Evolutionary conservation across 1,140 invertebrate genomes (phyloP).

Genomic region (Amyelois transitella): DNA sequence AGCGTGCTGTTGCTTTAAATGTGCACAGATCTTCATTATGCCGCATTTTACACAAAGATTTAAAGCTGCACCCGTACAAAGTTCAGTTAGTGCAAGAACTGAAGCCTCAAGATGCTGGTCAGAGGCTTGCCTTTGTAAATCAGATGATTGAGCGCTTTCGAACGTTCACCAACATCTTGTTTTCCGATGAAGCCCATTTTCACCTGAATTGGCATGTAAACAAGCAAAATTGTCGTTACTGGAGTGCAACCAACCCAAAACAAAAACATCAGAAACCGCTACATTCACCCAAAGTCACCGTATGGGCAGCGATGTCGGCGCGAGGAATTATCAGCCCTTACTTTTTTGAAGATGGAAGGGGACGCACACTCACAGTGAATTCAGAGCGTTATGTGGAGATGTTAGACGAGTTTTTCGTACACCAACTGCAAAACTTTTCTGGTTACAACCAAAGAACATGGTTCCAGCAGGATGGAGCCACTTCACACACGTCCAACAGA

Average conservation of each 20-base stretch:
- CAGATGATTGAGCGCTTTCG: constrained; percentile 14
- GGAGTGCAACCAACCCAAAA: not conserved
- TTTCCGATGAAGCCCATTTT: too few relatives aligned
- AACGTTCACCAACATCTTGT: not conserved
- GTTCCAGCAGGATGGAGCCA: not conserved
- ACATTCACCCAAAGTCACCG: not conserved
- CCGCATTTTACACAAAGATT: constrained; percentile 14
- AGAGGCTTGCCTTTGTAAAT: constrained; percentile 6
- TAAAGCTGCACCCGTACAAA: constrained; percentile 15
- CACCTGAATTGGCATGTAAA: not conserved
- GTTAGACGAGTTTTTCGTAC: not conserved
- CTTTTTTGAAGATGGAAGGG: not conserved
- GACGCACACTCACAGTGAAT: not conserved
- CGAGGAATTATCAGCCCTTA: not conserved
- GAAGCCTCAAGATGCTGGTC: constrained; percentile 9
- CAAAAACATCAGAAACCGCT: not conserved
- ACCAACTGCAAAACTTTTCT: not conserved
- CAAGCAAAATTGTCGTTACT: not conserved
- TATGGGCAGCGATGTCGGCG: not conserved
- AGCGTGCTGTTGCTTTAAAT: constrained; percentile 8
- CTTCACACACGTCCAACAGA: not conserved
- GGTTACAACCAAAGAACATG: not conserved
- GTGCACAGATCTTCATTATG: constrained; percentile 6
- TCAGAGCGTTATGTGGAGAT: not conserved
- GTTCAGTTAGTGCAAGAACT: constrained; percentile 20